Evolutionary conservation across 2,888 invertebrate species (phyloP).

Genomic region (Scaptomyza polygonia): DNA sequence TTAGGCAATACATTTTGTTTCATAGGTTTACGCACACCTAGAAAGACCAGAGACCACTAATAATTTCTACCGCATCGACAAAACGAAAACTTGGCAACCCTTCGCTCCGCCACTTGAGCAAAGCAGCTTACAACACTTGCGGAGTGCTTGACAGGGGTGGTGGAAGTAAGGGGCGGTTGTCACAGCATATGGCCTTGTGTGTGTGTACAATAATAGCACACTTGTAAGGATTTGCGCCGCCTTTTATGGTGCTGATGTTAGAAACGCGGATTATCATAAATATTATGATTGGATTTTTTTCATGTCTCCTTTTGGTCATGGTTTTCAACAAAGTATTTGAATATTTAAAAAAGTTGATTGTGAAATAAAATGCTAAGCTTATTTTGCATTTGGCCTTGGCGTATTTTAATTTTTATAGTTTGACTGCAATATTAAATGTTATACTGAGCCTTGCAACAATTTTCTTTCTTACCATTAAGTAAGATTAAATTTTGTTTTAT

Average conservation of each 20-base stretch:
- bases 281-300: constrained; percentile 65
- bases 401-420: not conserved
- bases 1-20: constrained; percentile 46
- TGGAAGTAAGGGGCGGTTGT: not conserved
- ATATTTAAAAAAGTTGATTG: not conserved
- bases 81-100: constrained; percentile 44
- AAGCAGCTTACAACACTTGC: constrained; percentile 78
- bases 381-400: too few species aligned
- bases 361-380: not conserved
- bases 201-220: constrained; percentile 33
- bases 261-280: constrained; percentile 67
- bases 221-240: constrained; percentile 69
- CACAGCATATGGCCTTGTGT: constrained; percentile 13
- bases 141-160: constrained; percentile 37
- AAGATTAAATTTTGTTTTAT: constrained; percentile 67
- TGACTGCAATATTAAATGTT: not conserved
- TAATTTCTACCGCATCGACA: constrained; percentile 12
- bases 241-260: constrained; percentile 52
- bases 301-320: constrained; percentile 10
- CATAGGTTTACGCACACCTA: constrained; percentile 53
- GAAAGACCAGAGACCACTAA: constrained; percentile 13
- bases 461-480: constrained; percentile 7
- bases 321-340: constrained; percentile 1
- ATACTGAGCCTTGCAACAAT: not conserved
- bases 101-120: constrained; percentile 65